A percentile compares a stretch with the other conserved stretches of the same genome.
These are phyloP conservation scores for Sinocyclocheilus maitianheensis DNA, from an alignment of 2,113 vertebrate species.

Conservation along the genomic window DNA sequence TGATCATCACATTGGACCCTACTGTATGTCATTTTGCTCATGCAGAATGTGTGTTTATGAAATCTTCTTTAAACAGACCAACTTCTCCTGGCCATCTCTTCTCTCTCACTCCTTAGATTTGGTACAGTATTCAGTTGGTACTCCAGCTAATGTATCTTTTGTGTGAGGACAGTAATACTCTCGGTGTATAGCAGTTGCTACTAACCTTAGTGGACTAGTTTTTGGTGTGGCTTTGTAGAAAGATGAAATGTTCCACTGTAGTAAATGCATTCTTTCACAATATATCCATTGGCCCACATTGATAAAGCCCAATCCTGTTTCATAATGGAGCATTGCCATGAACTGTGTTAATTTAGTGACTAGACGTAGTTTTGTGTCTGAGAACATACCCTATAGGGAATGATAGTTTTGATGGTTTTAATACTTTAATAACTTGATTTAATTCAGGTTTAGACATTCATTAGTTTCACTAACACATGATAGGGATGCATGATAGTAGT, in stretches of 20 bases:
- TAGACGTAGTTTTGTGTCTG: not conserved
- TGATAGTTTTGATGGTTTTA: not conserved
- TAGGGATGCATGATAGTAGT: not conserved
- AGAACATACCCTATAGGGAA: not conserved
- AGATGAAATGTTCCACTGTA: not conserved
- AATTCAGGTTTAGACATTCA: not conserved
- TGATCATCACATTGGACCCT: not conserved
- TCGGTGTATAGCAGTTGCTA: not conserved
- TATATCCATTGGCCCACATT: not conserved
- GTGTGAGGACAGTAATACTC: not conserved
- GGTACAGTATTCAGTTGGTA: constrained; percentile 52
- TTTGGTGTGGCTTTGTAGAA: not conserved
- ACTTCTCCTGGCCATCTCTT: constrained; percentile 48
- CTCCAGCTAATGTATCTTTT: not conserved
- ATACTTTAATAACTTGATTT: not conserved
- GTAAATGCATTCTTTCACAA: not conserved
- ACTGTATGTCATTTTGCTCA: not conserved
- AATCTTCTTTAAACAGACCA: constrained; percentile 51
- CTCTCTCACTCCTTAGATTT: constrained; percentile 52
- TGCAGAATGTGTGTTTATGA: not conserved
- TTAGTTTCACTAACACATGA: not conserved
- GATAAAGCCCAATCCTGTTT: not conserved
- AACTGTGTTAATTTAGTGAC: not conserved
- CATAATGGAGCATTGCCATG: not conserved
- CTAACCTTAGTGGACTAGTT: constrained; percentile 7